Evolutionary conservation across 2,797 vertebrate genomes (phyloP).

Genomic region (Vultur gryphus): DNA sequence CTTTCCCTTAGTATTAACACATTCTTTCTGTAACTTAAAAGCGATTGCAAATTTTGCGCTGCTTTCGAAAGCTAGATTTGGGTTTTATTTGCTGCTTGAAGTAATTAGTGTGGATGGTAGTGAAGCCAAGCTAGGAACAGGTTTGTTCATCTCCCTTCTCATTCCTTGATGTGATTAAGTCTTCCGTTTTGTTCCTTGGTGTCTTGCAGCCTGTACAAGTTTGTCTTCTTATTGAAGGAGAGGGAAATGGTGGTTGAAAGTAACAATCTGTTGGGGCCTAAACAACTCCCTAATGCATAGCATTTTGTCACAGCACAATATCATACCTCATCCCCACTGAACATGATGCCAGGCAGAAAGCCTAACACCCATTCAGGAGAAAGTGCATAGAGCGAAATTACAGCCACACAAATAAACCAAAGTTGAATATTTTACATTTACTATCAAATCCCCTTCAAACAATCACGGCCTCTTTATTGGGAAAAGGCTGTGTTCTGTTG

Average conservation of each 20-base stretch:
- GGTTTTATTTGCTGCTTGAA: neutral
- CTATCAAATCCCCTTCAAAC: neutral
- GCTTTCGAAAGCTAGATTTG: neutral
- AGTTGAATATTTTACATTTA: neutral
- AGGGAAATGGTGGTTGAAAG: neutral
- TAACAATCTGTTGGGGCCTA: neutral
- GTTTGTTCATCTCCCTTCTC: neutral
- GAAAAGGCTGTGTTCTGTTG: neutral
- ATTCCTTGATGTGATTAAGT: neutral
- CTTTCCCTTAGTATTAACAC: neutral
- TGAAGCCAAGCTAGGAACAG: neutral
- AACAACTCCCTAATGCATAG: neutral
- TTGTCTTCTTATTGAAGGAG: neutral
- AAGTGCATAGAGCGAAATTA: neutral
- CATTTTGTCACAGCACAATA: neutral
- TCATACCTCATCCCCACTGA: neutral
- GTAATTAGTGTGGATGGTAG: neutral
- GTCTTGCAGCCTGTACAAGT: neutral
- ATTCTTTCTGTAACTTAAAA: neutral
- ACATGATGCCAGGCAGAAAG: neutral
- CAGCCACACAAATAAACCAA: neutral
- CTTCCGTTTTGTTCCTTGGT: neutral
- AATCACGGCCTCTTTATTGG: accelerated
- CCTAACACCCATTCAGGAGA: neutral
- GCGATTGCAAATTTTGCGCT: neutral